Evolutionary conservation across 2,113 vertebrate species (phyloP), one percentile per base, ranked within the genome.

Genomic region (Polyodon spathula): DNA sequence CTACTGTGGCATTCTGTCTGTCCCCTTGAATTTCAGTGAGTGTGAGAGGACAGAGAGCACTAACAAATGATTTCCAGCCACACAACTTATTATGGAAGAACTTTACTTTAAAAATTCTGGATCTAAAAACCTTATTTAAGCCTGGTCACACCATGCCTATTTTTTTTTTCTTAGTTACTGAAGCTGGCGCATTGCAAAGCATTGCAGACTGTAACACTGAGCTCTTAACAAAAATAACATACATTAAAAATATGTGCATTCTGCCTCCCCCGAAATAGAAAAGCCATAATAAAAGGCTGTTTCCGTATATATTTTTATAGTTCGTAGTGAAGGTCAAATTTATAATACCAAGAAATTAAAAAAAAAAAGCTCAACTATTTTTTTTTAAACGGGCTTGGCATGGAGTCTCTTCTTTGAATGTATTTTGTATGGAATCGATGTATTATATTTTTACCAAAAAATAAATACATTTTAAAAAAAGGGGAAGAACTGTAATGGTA

Each of bases 371-470:
- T 38, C 68, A 68, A 74, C 75, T 80, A 78, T 81, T n/a, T n/a
- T n/a, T 84, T 82, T 83, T 80, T 63, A 68, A 78, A 66, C n/a
- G 55, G 72, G 66, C 67, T 44, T 50, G 71, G 65, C 62, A 70
- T 58, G 44, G 42, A 64, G 64, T 67, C 76, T 71, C 80, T 68
- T 71, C 60, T 71, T 64, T 78, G 86, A 86, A 88, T 86, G 83
- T 85, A 81, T 85, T 84, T 85, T 84, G 63, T 83, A 84, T 78
- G 68, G 77, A 80, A 74, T 73, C 77, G 83, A 84, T 84, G 78
- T 83, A 76, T 78, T 64, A 68, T 73, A 63, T 78, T 72, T 69
- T 62, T 64, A 63, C 71, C 73, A 73, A 85, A 83, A 77, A 81
- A n/a, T n/a, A 75, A 81, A 41, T 58, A 17, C 65, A 56, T 68